Evolutionary conservation across 2,888 invertebrate genomes (phyloP).

Genomic region (Crepidodera aurea): DNA sequence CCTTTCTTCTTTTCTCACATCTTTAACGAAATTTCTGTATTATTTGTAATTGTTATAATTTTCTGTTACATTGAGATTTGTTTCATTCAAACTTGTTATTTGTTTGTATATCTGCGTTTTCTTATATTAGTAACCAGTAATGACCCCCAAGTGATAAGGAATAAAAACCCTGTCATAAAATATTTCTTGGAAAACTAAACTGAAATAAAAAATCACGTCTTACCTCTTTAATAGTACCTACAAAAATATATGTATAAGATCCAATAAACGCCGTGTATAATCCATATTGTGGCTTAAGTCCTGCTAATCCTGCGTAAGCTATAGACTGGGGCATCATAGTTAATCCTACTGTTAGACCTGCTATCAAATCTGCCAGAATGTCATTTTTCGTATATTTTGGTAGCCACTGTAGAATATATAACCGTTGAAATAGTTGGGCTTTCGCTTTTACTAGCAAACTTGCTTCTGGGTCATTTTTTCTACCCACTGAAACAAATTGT

Average conservation of each 20-base stretch:
- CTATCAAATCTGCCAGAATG: slow-evolving; percentile 82
- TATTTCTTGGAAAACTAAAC: neutral
- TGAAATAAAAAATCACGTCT: neutral
- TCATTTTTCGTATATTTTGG: slow-evolving; percentile 72
- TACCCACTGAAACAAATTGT: slow-evolving; percentile 19
- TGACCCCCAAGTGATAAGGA: too few relatives aligned
- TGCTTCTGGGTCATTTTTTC: neutral
- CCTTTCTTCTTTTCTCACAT: too few relatives aligned
- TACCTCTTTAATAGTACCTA: slow-evolving; percentile 86
- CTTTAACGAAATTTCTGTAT: too few relatives aligned
- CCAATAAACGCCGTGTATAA: slow-evolving; percentile 90
- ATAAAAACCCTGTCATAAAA: too few relatives aligned
- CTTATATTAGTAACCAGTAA: too few relatives aligned
- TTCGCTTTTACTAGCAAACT: slow-evolving; percentile 18
- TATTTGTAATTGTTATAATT: too few relatives aligned
- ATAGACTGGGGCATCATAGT: slow-evolving; percentile 94
- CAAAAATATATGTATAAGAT: slow-evolving; percentile 85
- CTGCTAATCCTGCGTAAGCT: slow-evolving; percentile 88
- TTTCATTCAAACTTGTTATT: too few relatives aligned
- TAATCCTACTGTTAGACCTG: slow-evolving; percentile 87
- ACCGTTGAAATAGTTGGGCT: slow-evolving; percentile 43
- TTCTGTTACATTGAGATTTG: too few relatives aligned
- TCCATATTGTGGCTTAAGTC: slow-evolving; percentile 88
- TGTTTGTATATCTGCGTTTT: too few relatives aligned
- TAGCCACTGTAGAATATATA: slow-evolving; percentile 67